A percentile compares a stretch with the other conserved stretches of the same genome.
Evolutionary conservation across 2,113 vertebrate species (phyloP).

Genomic region (Dicerorhinus sumatrensis): DNA sequence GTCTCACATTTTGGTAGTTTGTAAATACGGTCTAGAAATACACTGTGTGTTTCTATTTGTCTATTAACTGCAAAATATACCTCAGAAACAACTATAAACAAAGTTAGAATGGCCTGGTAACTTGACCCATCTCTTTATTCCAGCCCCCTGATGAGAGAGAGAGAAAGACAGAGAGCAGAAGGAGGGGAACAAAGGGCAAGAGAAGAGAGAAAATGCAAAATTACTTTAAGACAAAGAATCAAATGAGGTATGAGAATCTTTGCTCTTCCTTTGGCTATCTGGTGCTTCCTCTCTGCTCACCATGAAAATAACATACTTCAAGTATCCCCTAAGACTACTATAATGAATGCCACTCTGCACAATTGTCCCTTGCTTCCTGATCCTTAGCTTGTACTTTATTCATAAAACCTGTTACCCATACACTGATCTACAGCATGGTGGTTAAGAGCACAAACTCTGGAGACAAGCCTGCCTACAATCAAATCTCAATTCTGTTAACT

Average conservation of each 20-base stretch:
- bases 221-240: not conserved
- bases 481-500: not conserved
- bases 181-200: not conserved
- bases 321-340: not conserved
- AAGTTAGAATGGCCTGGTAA: not conserved
- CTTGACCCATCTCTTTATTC: not conserved
- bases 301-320: not conserved
- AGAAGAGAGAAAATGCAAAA: not conserved
- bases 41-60: not conserved
- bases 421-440: not conserved
- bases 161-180: not conserved
- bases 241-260: not conserved
- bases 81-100: slow-evolving; percentile 62
- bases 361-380: not conserved
- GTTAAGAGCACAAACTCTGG: not conserved
- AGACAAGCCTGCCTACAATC: not conserved
- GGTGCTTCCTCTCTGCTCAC: not conserved
- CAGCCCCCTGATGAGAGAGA: not conserved
- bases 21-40: slow-evolving; percentile 60
- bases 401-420: not conserved
- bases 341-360: not conserved
- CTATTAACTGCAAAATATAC: not conserved
- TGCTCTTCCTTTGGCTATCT: not conserved
- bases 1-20: slow-evolving; percentile 50
- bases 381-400: not conserved